These are phyloP conservation scores for Sinotaia quadrata DNA, from an alignment of 2,888 invertebrate species.

Conservation along the genomic window DNA sequence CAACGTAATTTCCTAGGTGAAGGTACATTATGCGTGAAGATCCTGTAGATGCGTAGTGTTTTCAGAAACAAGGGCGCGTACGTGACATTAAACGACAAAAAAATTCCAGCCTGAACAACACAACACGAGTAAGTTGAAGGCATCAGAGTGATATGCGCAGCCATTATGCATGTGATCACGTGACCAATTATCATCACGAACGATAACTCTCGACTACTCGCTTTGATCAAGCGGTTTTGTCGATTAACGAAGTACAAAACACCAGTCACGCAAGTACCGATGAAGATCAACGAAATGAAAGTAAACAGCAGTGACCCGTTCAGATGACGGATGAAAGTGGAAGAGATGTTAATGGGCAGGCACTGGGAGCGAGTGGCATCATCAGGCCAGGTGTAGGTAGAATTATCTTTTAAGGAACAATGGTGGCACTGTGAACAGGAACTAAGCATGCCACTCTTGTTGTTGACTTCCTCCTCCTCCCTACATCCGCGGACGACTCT, in stretches of 20 bases:
- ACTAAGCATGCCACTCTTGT: slow-evolving; percentile 21
- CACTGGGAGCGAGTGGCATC: slow-evolving; percentile 16
- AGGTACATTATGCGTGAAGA: slow-evolving; percentile 15
- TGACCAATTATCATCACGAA: slow-evolving; percentile 21
- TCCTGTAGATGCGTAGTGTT: slow-evolving; percentile 53
- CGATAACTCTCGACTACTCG: slow-evolving; percentile 48
- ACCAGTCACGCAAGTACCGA: slow-evolving; percentile 4
- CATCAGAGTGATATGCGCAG: slow-evolving; percentile 32
- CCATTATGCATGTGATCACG: slow-evolving; percentile 21
- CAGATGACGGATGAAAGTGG: slow-evolving; percentile 12
- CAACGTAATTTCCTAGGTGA: not conserved
- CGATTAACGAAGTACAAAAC: slow-evolving; percentile 40
- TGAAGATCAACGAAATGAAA: slow-evolving; percentile 28
- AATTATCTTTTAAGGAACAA: too few relatives aligned
- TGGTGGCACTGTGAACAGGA: slow-evolving; percentile 38
- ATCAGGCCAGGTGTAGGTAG: slow-evolving; percentile 34
- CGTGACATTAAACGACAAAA: slow-evolving; percentile 44
- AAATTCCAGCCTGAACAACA: slow-evolving; percentile 41
- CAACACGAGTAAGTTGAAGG: slow-evolving; percentile 41
- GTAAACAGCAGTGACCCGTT: slow-evolving; percentile 25
- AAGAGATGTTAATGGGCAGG: slow-evolving; percentile 17
- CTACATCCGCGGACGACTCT: too few relatives aligned
- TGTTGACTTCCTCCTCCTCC: too few relatives aligned
- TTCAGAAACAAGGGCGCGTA: slow-evolving; percentile 52
- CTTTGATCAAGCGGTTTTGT: slow-evolving; percentile 49